phyloP scores from a whole-genome alignment of 2,113 vertebrate species.

The Macroglossus sobrinus region DNA sequence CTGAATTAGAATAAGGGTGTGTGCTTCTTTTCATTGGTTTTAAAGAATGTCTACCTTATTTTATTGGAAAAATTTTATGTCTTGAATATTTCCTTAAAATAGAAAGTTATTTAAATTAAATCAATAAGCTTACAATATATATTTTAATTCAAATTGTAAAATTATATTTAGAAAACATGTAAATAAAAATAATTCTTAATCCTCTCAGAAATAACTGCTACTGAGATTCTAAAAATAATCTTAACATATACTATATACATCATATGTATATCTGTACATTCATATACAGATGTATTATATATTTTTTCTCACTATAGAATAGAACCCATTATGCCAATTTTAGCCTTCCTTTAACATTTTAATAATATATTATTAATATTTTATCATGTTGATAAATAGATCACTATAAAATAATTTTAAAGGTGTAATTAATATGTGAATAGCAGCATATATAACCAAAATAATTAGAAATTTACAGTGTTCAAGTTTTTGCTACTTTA shows the following conservation, averaged over 20 bases:
- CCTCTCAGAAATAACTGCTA: neutral
- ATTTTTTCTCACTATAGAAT: neutral
- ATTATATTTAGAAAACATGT: neutral
- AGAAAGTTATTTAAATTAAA: neutral
- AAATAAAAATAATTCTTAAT: neutral
- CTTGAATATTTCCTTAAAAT: neutral
- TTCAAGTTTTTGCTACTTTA: neutral
- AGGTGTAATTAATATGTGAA: neutral
- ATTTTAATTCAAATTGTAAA: neutral
- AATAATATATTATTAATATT: neutral
- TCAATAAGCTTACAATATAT: neutral
- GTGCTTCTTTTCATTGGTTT: neutral
- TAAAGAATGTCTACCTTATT: neutral
- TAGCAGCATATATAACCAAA: neutral
- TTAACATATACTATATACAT: neutral
- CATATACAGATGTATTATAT: fast-evolving
- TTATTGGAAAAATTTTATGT: neutral
- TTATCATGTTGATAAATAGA: neutral
- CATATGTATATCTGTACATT: neutral
- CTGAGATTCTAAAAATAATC: neutral
- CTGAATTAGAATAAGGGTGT: neutral
- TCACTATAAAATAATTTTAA: neutral
- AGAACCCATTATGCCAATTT: neutral
- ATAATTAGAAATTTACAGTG: neutral
- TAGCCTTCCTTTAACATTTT: neutral